Evolutionary conservation across 2,113 vertebrate species (phyloP).

Genomic region (Muntiacus muntjak): DNA sequence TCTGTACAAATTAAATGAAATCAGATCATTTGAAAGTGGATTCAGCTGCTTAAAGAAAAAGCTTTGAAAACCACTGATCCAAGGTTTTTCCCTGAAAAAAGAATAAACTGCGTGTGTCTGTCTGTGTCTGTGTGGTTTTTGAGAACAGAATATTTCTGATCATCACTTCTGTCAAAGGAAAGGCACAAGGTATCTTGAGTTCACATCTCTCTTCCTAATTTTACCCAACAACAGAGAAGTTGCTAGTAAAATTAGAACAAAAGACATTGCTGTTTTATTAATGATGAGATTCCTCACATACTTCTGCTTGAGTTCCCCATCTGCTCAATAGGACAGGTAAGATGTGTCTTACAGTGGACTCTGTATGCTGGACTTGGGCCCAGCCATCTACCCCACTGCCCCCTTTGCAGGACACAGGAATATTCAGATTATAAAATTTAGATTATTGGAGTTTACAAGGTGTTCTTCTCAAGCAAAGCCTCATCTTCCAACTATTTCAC

Average conservation of each 20-base stretch:
- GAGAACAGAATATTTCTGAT: not conserved
- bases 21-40: slow-evolving; percentile 1
- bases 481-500: not conserved
- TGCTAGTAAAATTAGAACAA: not conserved
- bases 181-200: not conserved
- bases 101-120: not conserved
- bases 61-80: not conserved
- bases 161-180: not conserved
- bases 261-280: not conserved
- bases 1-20: not conserved
- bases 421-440: not conserved
- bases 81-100: not conserved
- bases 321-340: not conserved
- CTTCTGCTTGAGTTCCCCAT: not conserved
- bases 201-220: not conserved
- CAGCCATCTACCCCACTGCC: not conserved
- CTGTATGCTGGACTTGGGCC: not conserved
- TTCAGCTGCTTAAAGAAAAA: slow-evolving; percentile 2
- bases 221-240: not conserved
- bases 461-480: not conserved
- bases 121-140: not conserved
- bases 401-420: not conserved
- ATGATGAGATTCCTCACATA: not conserved
- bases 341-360: not conserved
- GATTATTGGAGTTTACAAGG: not conserved